Percentiles rank a stretch among this genome's conserved stretches.
Conservation (phyloP, 2,888 invertebrate species). For the Cylindroiulus punctatus region DNA sequence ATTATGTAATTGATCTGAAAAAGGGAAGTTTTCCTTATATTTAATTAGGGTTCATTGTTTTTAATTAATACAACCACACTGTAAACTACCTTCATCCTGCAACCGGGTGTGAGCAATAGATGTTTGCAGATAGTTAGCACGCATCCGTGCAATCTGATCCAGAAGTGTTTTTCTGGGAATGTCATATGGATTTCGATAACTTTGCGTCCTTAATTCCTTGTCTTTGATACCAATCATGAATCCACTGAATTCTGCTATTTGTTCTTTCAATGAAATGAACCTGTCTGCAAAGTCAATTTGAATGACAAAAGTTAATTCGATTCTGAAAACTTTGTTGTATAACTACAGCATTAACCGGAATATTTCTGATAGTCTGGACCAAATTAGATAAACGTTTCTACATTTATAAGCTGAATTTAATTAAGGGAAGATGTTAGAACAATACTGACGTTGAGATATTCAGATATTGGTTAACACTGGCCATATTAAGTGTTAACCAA, state of each 20-base stretch:
- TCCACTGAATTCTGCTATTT: conserved; percentile 85
- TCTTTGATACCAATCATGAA: conserved; percentile 69
- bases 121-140: conserved; percentile 89
- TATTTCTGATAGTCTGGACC: no score
- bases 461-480: no score
- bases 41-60: neutral
- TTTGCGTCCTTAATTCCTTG: conserved; percentile 73
- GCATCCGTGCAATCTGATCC: conserved; percentile 93
- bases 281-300: conserved; percentile 63
- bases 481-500: no score
- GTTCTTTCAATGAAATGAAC: conserved; percentile 82
- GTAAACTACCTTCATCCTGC: conserved; percentile 75
- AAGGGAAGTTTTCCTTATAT: neutral
- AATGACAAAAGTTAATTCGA: no score
- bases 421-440: no score
- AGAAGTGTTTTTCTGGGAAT: conserved; percentile 87
- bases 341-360: no score
- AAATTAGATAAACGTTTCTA: no score
- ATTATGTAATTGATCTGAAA: conserved; percentile 86
- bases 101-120: conserved; percentile 78
- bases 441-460: no score
- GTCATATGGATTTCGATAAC: conserved; percentile 94
- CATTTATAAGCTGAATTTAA: no score
- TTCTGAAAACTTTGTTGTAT: no score
- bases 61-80: neutral